Evolutionary conservation across 2,888 invertebrate genomes (phyloP).

Genomic region (Mechanitis mazaeus): DNA sequence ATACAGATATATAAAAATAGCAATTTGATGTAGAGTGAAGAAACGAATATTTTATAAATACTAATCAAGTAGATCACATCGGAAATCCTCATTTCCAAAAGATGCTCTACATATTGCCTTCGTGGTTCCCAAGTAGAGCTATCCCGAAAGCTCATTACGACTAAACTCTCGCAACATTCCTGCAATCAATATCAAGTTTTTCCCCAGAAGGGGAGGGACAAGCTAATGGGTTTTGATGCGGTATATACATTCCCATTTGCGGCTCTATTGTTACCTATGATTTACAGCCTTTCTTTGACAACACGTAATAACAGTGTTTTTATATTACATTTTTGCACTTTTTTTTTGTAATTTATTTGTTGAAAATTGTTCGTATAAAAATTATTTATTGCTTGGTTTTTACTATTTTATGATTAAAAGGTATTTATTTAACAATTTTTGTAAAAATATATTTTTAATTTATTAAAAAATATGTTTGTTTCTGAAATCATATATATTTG

Average conservation of each 20-base stretch:
- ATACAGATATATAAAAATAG: no score
- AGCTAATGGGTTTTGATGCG: slow-evolving; percentile 19
- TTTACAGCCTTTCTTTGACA: slow-evolving; percentile 13
- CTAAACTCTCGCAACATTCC: slow-evolving; percentile 1
- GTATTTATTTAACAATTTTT: no score
- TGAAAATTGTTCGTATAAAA: not conserved
- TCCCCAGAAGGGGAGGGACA: slow-evolving; percentile 15
- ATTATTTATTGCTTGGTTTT: no score
- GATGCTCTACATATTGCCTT: not conserved
- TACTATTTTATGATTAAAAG: no score
- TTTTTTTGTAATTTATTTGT: not conserved
- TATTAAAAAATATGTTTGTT: no score
- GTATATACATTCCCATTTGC: slow-evolving; percentile 20
- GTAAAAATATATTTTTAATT: no score
- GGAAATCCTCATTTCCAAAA: slow-evolving; percentile 1
- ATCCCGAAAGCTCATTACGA: slow-evolving; percentile 3
- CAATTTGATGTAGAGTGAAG: no score
- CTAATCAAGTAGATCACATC: not conserved
- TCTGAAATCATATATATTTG: no score
- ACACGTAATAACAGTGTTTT: not conserved
- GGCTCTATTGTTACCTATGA: slow-evolving; percentile 22
- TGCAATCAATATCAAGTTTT: slow-evolving; percentile 16
- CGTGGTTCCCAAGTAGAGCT: not conserved
- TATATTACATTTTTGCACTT: slow-evolving; percentile 7
- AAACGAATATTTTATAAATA: no score